Conservation (phyloP, 92 coral and sea anemone species). For the Paramuricea clavata region DNA sequence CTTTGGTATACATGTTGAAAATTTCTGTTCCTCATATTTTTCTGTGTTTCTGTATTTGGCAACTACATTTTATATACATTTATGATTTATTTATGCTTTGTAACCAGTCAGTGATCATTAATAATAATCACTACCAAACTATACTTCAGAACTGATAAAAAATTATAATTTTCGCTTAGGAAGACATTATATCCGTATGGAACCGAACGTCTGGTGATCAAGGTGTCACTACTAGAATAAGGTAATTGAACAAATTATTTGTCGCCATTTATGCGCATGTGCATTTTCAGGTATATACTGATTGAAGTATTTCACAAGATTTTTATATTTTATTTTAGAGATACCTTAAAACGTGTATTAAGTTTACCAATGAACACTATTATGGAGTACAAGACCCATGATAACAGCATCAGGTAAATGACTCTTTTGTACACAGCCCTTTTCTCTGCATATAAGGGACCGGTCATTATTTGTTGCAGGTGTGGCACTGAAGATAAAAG, state of each 20-base stretch:
- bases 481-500: neutral
- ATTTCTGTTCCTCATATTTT: too few relatives aligned
- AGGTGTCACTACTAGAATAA: conserved; percentile 95
- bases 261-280: too few relatives aligned
- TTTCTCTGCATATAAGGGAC: neutral
- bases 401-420: conserved; percentile 88
- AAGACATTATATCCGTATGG: conserved; percentile 99
- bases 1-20: too few relatives aligned
- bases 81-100: too few relatives aligned
- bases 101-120: too few relatives aligned
- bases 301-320: neutral
- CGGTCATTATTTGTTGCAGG: too few relatives aligned
- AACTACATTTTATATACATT: too few relatives aligned
- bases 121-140: too few relatives aligned
- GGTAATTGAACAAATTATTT: conserved; percentile 53
- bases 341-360: conserved; percentile 93
- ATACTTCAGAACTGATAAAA: too few relatives aligned
- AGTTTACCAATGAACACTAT: conserved; percentile 96
- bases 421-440: neutral
- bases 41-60: too few relatives aligned
- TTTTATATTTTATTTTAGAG: conserved; percentile 66
- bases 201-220: conserved; percentile 97
- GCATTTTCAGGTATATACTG: neutral
- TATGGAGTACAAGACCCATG: conserved; percentile 99
- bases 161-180: conserved; percentile 61